phyloP scores from a whole-genome alignment of 2,888 invertebrate species.

The Choristoneura rosaceana region DNA sequence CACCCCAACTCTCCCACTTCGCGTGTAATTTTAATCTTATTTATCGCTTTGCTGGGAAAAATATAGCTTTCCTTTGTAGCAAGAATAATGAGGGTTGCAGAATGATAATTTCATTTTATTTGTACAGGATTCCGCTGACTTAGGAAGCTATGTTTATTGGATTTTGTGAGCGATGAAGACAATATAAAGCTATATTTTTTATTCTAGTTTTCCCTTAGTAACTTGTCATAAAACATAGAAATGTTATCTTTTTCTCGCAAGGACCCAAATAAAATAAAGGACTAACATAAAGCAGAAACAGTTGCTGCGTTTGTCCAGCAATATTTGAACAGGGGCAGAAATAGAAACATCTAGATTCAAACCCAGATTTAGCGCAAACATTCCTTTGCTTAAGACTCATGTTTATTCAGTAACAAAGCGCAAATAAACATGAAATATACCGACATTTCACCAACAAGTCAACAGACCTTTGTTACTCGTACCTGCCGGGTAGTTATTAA shows the following conservation, averaged over 20 bases:
- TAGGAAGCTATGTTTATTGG: not conserved
- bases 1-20: conserved; percentile 54
- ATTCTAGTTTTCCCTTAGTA: not conserved
- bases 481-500: conserved; percentile 51
- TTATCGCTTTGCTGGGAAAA: conserved; percentile 60
- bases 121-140: conserved; percentile 22
- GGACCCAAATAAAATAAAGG: not conserved
- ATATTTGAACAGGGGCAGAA: not conserved
- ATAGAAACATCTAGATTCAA: conserved; percentile 23
- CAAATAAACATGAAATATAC: conserved; percentile 39
- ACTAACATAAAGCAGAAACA: not conserved
- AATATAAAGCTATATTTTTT: not conserved
- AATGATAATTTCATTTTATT: conserved; percentile 34
- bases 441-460: conserved; percentile 33
- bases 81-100: conserved; percentile 25
- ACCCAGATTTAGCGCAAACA: conserved; percentile 27
- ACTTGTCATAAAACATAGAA: too few relatives aligned
- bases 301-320: not conserved
- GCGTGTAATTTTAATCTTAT: conserved; percentile 74
- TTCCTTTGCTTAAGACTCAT: conserved; percentile 24
- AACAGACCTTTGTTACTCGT: conserved; percentile 16
- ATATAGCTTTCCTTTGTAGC: conserved; percentile 30
- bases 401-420: conserved; percentile 32
- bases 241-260: not conserved
- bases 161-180: not conserved